Conservation (phyloP, 2,888 invertebrate species). For the Rhagonycha fulva region DNA sequence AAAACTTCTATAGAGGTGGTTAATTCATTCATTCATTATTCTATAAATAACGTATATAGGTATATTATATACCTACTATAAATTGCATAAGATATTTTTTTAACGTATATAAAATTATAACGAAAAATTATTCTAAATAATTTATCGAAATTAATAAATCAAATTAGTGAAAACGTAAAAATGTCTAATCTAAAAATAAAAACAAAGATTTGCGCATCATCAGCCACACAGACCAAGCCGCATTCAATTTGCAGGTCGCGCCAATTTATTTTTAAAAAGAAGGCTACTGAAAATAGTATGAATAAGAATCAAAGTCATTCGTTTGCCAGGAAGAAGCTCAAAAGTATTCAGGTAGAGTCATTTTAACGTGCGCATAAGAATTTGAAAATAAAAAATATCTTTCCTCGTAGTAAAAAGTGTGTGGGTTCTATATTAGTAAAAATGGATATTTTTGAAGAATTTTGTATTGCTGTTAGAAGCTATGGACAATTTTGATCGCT, state of each 20-base stretch:
- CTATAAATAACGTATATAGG: too few relatives aligned
- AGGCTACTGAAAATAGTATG: conserved; percentile 42
- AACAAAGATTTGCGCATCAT: conserved; percentile 22
- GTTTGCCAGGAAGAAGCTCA: conserved; percentile 43
- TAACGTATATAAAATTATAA: too few relatives aligned
- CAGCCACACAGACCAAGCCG: conserved; percentile 25
- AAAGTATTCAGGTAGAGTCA: conserved; percentile 43
- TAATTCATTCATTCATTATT: too few relatives aligned
- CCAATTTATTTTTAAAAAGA: conserved; percentile 48
- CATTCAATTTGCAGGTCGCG: conserved; percentile 43
- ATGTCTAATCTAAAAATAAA: conserved; percentile 18
- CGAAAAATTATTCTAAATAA: neutral
- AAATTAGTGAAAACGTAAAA: neutral
- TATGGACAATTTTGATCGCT: conserved; percentile 36
- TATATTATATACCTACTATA: too few relatives aligned
- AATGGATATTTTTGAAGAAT: conserved; percentile 37
- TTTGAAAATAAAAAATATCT: conserved; percentile 15
- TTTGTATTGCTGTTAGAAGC: conserved; percentile 23
- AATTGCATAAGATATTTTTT: too few relatives aligned
- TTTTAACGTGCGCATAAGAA: conserved; percentile 43
- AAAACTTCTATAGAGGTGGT: too few relatives aligned
- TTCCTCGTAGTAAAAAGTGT: conserved; percentile 16
- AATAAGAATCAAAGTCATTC: conserved; percentile 40
- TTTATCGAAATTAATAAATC: neutral
- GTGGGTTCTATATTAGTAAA: conserved; percentile 23